These are phyloP conservation scores for Nyctereutes procyonoides DNA, from an alignment of 2,113 vertebrate genomes.

Conservation along the genomic window DNA sequence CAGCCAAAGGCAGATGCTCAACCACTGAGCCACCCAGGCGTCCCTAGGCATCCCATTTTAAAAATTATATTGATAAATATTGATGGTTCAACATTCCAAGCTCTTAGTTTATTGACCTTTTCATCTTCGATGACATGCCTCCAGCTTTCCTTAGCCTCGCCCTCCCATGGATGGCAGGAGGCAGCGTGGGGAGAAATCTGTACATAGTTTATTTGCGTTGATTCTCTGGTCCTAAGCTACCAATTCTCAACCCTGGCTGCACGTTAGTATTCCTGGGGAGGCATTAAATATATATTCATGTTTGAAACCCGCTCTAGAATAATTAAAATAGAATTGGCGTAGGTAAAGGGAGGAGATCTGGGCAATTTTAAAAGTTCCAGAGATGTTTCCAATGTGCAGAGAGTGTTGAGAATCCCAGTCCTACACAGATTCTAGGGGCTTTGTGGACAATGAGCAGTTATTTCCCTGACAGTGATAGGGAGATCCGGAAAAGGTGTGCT, in stretches of 20 bases:
- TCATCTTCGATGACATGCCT: background rate
- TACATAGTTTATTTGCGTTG: background rate
- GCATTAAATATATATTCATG: background rate
- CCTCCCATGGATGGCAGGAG: no score
- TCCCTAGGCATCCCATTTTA: background rate
- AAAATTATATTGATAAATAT: background rate
- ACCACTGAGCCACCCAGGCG: no score
- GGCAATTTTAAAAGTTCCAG: background rate
- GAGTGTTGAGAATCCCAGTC: background rate
- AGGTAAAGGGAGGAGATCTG: background rate
- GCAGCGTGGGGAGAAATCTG: background rate
- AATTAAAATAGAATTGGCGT: background rate
- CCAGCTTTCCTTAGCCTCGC: background rate
- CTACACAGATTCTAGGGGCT: background rate
- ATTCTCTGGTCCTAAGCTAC: background rate
- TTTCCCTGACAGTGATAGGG: background rate
- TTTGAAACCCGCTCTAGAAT: background rate
- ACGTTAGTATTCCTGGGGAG: background rate
- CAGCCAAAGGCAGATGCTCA: no score
- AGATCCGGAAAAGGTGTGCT: background rate
- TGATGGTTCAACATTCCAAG: background rate
- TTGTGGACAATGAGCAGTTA: background rate
- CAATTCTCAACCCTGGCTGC: background rate
- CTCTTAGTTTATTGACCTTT: background rate
- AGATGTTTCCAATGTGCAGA: background rate